Base-by-base conservation (phyloP, 2,797 vertebrate genomes). In the Xiphorhynchus erythropygius region DNA sequence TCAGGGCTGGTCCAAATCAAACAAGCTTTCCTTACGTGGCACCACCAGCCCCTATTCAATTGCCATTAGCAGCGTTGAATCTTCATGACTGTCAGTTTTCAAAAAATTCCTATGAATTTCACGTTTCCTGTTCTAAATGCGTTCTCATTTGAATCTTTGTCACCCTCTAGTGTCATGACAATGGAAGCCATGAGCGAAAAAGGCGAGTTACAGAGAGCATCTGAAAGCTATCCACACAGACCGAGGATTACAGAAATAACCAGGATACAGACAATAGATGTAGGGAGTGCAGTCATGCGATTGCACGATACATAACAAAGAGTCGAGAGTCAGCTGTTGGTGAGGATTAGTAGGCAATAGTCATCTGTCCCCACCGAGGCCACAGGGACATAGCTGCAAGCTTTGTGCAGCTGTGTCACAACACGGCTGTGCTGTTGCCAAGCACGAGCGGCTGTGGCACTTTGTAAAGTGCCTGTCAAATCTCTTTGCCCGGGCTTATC, bases 131-230 rank as follows among this genome's bases (percentile, higher is more conserved):
- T 50, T 89, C n/a, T 46, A 50, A 84, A 50, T 16, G 59, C 30
- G 41, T 53, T 88, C 70, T 93, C 84, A 5, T 69, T 93, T 95
- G 85, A 90, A 86, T 91, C 94, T 95, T 84, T 96, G 91, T 93
- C 94, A 95, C 94, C 94, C 89, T 95, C 94, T 96, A 96, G 92
- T 76, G 87, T 92, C 94, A 57, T 0, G 5, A 62, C 82, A 70
- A 69, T 5, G 49, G 82, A 94, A 94, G 63, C 76, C 79, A 73
- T 10, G 28, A 78, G 46, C 21, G 30, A 75, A 75, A 75, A 49
- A 67, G 25, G 7, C 50, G 5, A 42, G 32, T 65, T 55, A 5
- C 4, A 24, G 42, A 13, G 47, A 39, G 49, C 71, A 4, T 30
- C 62, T 28, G 10, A 63, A 84, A 76, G n/a, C 35, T 30, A 11